Evolutionary conservation across 2,113 vertebrate species (phyloP).

Genomic region (Zootoca vivipara): DNA sequence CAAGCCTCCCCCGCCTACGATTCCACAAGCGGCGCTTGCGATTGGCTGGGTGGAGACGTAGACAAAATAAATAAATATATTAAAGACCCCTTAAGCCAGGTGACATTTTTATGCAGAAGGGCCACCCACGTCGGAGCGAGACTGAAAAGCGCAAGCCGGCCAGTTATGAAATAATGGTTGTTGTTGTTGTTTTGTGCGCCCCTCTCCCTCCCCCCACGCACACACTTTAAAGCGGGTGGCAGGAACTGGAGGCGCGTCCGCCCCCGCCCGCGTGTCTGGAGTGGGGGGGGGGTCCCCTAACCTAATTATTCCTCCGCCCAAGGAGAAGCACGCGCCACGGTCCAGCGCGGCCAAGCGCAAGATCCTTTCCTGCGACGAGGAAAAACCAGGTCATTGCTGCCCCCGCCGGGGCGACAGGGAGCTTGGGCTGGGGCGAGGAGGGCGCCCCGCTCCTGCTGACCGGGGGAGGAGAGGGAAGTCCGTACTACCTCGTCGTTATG

Average conservation of each 20-base stretch:
- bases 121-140: neutral
- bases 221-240: neutral
- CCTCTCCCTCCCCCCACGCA: no score
- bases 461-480: neutral
- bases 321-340: neutral
- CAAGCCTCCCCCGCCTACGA: neutral
- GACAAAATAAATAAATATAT: neutral
- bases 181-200: no score
- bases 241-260: neutral
- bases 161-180: neutral
- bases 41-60: neutral
- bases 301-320: neutral
- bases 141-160: neutral
- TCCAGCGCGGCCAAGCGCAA: neutral
- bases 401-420: neutral
- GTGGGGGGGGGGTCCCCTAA: neutral
- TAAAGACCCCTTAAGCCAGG: neutral
- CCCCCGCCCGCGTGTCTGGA: no score
- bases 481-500: slow-evolving; percentile 76
- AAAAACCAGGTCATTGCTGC: neutral
- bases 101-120: neutral
- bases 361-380: neutral
- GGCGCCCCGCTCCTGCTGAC: neutral
- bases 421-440: accelerated
- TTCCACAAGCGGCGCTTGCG: neutral